phyloP scores from a whole-genome alignment of 2,113 vertebrate genomes.

The Gallinago undulata region DNA sequence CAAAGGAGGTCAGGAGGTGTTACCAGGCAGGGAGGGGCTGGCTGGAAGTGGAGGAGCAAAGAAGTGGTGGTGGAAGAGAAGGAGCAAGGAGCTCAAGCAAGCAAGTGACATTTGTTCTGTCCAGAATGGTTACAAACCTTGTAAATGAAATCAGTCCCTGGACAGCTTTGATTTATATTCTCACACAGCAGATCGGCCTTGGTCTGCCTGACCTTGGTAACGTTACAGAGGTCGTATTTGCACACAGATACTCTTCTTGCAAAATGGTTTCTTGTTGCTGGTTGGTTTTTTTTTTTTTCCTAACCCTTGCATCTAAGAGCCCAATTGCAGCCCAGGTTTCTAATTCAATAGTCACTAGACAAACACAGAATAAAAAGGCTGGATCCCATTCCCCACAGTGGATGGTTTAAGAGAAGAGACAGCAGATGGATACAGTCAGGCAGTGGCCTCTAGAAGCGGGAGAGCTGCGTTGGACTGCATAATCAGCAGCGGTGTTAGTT shows the following conservation, averaged over 20 bases:
- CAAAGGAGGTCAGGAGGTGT: slow-evolving; percentile 31
- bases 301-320: not conserved
- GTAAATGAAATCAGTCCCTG: slow-evolving; percentile 45
- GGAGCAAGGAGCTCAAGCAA: slow-evolving; percentile 7
- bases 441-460: not conserved
- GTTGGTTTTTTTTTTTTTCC: not conserved
- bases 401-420: not conserved
- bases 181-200: not conserved
- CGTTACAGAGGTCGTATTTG: slow-evolving; percentile 29
- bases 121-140: slow-evolving; percentile 33
- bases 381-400: not conserved
- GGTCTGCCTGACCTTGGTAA: slow-evolving; percentile 49
- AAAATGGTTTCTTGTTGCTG: not conserved
- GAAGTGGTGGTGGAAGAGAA: not conserved
- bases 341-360: not conserved
- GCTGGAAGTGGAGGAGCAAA: not conserved
- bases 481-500: not conserved
- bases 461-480: not conserved
- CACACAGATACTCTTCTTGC: not conserved
- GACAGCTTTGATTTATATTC: slow-evolving; percentile 58
- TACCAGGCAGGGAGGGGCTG: not conserved
- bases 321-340: not conserved
- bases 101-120: slow-evolving; percentile 4
- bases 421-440: not conserved
- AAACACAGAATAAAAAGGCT: not conserved